These are phyloP conservation scores for Phrynocephalus guinanensis DNA, from an alignment of 2,797 vertebrate species.

Conservation along the genomic window DNA sequence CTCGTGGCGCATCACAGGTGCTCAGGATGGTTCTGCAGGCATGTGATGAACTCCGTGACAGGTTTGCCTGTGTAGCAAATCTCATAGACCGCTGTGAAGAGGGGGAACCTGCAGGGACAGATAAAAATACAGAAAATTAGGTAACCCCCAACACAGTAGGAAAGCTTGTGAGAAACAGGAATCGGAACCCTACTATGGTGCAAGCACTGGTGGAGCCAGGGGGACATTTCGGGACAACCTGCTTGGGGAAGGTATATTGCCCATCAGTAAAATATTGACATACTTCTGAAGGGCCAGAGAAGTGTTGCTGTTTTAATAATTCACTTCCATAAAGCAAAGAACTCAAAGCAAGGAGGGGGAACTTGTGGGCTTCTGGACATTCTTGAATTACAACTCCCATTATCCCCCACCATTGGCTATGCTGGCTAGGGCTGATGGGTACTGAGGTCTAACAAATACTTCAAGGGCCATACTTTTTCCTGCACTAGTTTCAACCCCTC, in stretches of 20 bases:
- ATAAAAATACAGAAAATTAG: not conserved
- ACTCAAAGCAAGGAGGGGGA: not conserved
- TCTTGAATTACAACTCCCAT: not conserved
- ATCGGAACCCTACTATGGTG: not conserved
- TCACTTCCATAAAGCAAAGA: not conserved
- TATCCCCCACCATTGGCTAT: not conserved
- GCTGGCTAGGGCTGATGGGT: not conserved
- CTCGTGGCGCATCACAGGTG: conserved; percentile 81
- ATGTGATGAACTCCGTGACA: conserved; percentile 88
- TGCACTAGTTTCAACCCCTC: too few species aligned
- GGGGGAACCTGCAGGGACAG: conserved; percentile 86
- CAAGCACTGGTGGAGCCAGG: too few species aligned
- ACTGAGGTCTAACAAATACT: not conserved
- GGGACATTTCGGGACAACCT: not conserved
- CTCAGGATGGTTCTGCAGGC: conserved; percentile 94
- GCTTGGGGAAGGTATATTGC: not conserved
- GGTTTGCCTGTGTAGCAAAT: conserved; percentile 91
- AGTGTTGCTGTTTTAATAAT: not conserved
- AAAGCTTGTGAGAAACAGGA: not conserved
- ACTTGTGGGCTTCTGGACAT: not conserved
- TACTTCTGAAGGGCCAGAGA: not conserved
- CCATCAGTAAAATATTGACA: not conserved
- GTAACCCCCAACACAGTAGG: not conserved
- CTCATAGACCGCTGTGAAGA: conserved; percentile 92
- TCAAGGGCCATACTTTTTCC: too few species aligned